Percentiles rank a stretch among this genome's conserved stretches.
Conservation (phyloP, 1,140 invertebrate species). For the Drosophila punjabiensis region DNA sequence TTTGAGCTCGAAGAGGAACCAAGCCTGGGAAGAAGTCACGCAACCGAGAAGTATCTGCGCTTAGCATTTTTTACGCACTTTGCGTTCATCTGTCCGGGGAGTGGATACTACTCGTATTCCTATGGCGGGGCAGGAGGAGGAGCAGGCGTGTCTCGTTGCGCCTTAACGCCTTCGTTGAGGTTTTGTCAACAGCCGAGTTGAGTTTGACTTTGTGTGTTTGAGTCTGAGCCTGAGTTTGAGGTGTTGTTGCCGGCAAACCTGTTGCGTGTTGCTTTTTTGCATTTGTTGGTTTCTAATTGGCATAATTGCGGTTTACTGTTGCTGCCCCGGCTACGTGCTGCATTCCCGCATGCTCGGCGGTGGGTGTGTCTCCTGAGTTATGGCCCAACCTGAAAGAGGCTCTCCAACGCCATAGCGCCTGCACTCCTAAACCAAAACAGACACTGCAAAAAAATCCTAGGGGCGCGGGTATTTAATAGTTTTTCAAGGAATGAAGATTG, state of each 20-base stretch:
- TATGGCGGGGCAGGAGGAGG: neutral
- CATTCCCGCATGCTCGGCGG: constrained; percentile 69
- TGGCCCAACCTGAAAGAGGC: constrained; percentile 58
- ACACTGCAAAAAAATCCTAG: constrained; percentile 5
- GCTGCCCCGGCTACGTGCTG: constrained; percentile 42
- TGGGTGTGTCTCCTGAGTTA: constrained; percentile 69
- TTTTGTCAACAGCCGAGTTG: constrained; percentile 64
- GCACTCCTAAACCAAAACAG: neutral
- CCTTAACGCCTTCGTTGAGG: constrained; percentile 66
- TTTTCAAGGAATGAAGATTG: too few species aligned
- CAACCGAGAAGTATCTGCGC: constrained; percentile 54
- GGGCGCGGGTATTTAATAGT: neutral
- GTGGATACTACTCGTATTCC: neutral
- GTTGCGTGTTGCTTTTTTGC: constrained; percentile 74
- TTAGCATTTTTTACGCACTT: constrained; percentile 73
- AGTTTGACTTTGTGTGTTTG: constrained; percentile 12
- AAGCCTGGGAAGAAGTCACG: constrained; percentile 56
- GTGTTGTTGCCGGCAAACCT: constrained; percentile 52
- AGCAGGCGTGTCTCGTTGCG: constrained; percentile 58
- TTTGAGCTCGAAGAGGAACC: constrained; percentile 8
- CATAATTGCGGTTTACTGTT: constrained; percentile 86
- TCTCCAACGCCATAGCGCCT: constrained; percentile 22
- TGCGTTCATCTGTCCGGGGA: constrained; percentile 18
- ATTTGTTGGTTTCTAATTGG: constrained; percentile 77
- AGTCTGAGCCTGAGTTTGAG: neutral